Conservation (phyloP, 2,797 vertebrate genomes). For the Argyrosomus regius region DNA sequence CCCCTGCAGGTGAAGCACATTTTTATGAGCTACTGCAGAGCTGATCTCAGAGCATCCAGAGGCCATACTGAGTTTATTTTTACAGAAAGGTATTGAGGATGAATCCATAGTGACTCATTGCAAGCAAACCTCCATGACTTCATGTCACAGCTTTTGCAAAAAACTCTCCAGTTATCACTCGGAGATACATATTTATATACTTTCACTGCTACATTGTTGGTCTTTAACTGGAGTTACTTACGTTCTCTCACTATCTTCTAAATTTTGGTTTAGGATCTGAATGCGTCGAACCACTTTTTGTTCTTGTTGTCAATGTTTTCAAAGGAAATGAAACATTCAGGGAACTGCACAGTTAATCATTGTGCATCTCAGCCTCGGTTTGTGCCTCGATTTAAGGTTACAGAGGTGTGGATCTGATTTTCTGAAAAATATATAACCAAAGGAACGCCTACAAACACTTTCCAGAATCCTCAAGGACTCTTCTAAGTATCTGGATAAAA, state of each 20-base stretch:
- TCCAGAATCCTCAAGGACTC: not conserved
- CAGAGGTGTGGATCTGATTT: not conserved
- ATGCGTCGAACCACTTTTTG: not conserved
- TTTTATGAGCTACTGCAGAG: constrained; percentile 5
- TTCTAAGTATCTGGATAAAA: not conserved
- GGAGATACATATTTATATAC: not conserved
- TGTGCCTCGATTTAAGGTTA: not conserved
- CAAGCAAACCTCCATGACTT: not conserved
- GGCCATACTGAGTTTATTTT: not conserved
- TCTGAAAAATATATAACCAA: not conserved
- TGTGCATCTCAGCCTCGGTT: not conserved
- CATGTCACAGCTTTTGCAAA: not conserved
- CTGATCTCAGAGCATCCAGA: constrained; percentile 2
- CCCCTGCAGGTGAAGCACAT: constrained; percentile 7
- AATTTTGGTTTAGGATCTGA: not conserved
- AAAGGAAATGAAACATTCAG: not conserved
- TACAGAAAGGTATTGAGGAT: not conserved
- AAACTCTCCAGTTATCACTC: not conserved
- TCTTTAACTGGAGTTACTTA: not conserved
- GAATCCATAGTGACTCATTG: constrained; percentile 12
- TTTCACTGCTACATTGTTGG: not conserved
- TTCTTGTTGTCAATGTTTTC: not conserved
- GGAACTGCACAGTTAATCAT: constrained; percentile 11
- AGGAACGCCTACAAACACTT: not conserved
- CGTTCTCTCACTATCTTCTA: not conserved